A percentile compares a stretch with the other conserved stretches of the same genome.
Conservation (phyloP, 2,797 vertebrate species). For the Alfaro cultratus region DNA sequence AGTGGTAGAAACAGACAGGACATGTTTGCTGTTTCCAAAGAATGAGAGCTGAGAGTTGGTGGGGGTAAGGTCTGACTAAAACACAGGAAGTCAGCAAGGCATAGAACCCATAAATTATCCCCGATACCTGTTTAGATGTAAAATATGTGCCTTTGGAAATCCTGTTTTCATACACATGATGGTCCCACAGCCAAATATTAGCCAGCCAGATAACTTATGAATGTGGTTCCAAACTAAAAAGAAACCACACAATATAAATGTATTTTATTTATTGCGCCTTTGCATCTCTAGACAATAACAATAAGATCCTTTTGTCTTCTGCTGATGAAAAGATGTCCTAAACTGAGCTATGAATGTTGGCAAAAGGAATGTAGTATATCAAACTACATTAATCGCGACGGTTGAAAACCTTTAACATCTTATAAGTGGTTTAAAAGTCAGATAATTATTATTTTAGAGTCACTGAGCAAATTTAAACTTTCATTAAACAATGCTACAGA, state of each 20-base stretch:
- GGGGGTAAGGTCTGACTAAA: constrained; percentile 10
- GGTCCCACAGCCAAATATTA: constrained; percentile 37
- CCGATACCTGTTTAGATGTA: background rate
- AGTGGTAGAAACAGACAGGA: background rate
- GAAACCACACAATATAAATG: constrained; percentile 50
- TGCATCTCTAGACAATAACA: constrained; percentile 39
- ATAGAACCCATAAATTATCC: constrained; percentile 9
- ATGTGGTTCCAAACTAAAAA: constrained; percentile 54
- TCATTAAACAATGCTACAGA: background rate
- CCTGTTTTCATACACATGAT: constrained; percentile 25
- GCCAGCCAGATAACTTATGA: constrained; percentile 51
- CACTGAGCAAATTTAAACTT: background rate
- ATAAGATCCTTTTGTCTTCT: constrained; percentile 44
- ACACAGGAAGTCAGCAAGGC: constrained; percentile 24
- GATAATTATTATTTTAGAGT: no score
- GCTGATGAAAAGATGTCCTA: constrained; percentile 21
- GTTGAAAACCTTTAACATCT: background rate
- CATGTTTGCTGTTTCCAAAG: constrained; percentile 5
- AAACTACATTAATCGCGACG: background rate
- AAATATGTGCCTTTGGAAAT: background rate
- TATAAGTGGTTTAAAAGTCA: background rate
- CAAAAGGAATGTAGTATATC: background rate
- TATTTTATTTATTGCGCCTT: constrained; percentile 62
- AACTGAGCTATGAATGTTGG: background rate
- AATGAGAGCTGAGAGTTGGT: background rate